These are phyloP conservation scores for Brachymystax lenok DNA, from an alignment of 2,797 vertebrate genomes.

Conservation along the genomic window DNA sequence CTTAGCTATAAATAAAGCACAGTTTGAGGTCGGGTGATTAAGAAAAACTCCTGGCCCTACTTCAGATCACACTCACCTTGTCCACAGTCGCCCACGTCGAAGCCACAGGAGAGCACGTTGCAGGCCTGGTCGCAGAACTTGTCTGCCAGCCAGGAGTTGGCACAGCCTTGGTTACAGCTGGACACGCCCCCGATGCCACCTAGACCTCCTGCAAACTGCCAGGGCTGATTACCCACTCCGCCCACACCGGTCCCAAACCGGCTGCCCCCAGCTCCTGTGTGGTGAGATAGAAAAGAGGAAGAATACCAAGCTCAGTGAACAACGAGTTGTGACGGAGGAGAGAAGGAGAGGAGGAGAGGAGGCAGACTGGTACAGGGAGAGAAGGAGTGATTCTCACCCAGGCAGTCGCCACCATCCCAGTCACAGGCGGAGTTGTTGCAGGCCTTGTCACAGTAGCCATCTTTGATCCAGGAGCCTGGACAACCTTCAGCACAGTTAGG, in stretches of 20 bases:
- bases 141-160: conserved; percentile 98
- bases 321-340: conserved; percentile 27
- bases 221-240: conserved; percentile 80
- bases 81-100: conserved; percentile 96
- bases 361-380: background rate
- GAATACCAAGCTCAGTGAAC: background rate
- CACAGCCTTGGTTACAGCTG: conserved; percentile 97
- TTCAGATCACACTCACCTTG: conserved; percentile 77
- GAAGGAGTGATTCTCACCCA: conserved; percentile 70
- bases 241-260: conserved; percentile 79
- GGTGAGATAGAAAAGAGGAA: background rate
- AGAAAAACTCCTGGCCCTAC: background rate
- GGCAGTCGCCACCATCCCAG: conserved; percentile 97
- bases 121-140: conserved; percentile 99
- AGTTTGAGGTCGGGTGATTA: background rate
- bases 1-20: background rate
- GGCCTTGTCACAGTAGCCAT: conserved; percentile 97
- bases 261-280: conserved; percentile 60
- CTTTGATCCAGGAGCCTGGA: conserved; percentile 98
- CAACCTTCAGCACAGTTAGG: conserved; percentile 98
- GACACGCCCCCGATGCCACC: conserved; percentile 84
- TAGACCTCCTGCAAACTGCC: conserved; percentile 89
- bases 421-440: conserved; percentile 99
- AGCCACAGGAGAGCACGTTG: conserved; percentile 91
- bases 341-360: background rate